Evolutionary conservation across 2,888 invertebrate genomes (phyloP).

Genomic region (Micropterix aruncella): DNA sequence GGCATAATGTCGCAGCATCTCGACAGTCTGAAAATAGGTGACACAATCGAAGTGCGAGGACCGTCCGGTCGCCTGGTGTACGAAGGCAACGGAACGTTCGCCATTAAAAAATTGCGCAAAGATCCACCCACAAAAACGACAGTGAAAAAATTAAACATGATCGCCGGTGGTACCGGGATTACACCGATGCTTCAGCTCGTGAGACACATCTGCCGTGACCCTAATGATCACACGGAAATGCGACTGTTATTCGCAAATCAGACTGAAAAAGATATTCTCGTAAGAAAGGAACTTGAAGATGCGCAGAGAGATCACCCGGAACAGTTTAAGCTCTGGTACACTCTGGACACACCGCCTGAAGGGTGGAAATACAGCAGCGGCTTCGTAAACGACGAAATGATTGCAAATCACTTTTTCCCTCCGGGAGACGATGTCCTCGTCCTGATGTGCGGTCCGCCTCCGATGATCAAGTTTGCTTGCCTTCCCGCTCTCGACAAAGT

Average conservation of each 20-base stretch:
- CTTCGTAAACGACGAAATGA: constrained; percentile 87
- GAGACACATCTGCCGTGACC: constrained; percentile 65
- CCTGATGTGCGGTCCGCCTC: constrained; percentile 94
- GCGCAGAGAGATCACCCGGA: constrained; percentile 54
- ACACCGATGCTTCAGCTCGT: constrained; percentile 96
- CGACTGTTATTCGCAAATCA: constrained; percentile 92
- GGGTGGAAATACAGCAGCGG: constrained; percentile 87
- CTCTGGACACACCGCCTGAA: constrained; percentile 77
- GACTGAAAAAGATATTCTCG: constrained; percentile 86
- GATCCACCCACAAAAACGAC: constrained; percentile 60
- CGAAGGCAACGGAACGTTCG: constrained; percentile 65
- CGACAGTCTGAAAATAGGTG: constrained; percentile 78
- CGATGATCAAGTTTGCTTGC: constrained; percentile 94
- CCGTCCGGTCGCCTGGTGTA: constrained; percentile 88
- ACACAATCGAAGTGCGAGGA: constrained; percentile 87
- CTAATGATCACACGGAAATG: constrained; percentile 61
- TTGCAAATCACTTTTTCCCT: constrained; percentile 69
- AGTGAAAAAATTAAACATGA: constrained; percentile 77
- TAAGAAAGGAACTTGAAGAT: constrained; percentile 76
- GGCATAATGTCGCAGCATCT: constrained; percentile 96
- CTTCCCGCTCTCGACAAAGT: constrained; percentile 85
- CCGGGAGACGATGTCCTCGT: constrained; percentile 69
- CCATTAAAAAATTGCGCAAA: constrained; percentile 79
- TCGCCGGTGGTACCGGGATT: constrained; percentile 93
- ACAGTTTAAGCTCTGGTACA: constrained; percentile 89